These are phyloP conservation scores for Poliocrania exsul DNA, from an alignment of 2,797 vertebrate genomes.

Conservation along the genomic window DNA sequence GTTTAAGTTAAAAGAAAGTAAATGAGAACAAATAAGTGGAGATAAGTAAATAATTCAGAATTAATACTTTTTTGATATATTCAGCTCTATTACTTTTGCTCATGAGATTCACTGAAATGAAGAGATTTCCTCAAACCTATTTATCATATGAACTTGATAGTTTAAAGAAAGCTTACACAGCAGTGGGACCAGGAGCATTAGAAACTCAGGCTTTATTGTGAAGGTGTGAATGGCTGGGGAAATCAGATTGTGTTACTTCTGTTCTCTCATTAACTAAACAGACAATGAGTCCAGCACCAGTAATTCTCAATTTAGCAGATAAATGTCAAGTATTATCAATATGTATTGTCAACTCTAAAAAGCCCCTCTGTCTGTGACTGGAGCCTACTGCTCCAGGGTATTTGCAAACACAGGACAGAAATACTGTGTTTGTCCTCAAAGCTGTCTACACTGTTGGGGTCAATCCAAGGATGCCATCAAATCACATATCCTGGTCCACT, in stretches of 20 bases:
- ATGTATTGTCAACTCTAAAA: background rate
- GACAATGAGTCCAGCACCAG: background rate
- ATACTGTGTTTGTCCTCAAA: background rate
- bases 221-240: constrained; percentile 5
- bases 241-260: background rate
- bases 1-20: constrained; percentile 40
- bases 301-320: background rate
- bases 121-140: constrained; percentile 28
- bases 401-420: background rate
- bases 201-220: background rate
- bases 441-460: background rate
- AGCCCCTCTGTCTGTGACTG: background rate
- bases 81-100: background rate
- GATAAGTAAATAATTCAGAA: constrained; percentile 40
- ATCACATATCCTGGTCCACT: background rate
- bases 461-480: background rate
- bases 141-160: background rate
- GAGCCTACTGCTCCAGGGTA: background rate
- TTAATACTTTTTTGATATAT: constrained; percentile 39
- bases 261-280: background rate
- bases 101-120: background rate
- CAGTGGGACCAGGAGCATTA: background rate
- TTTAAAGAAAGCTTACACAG: background rate
- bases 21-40: constrained; percentile 39
- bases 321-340: background rate